Conservation (phyloP, 2,888 invertebrate genomes). For the Erebia ligea region DNA sequence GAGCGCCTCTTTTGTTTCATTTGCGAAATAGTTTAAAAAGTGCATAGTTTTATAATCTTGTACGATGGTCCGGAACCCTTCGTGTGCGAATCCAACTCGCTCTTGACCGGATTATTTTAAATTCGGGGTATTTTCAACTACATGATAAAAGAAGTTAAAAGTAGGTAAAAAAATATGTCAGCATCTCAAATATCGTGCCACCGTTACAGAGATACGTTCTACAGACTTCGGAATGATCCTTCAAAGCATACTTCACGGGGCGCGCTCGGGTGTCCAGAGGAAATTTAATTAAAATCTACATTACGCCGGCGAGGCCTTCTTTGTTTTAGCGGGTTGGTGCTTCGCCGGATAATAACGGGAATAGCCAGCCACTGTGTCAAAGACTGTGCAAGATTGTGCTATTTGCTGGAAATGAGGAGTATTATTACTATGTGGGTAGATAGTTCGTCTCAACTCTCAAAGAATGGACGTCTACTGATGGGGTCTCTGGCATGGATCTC, state of each 20-base stretch:
- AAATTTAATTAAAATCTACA: constrained; percentile 51
- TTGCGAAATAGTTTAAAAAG: no score
- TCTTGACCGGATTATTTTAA: no score
- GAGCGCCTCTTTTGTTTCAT: no score
- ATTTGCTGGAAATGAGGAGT: neutral
- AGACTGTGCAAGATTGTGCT: constrained; percentile 21
- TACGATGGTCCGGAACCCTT: no score
- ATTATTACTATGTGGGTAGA: neutral
- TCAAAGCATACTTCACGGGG: constrained; percentile 43
- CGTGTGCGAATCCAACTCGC: no score
- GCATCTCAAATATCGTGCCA: neutral
- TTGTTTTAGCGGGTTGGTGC: constrained; percentile 36
- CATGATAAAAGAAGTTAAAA: neutral
- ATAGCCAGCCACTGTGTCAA: constrained; percentile 37
- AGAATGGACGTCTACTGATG: no score
- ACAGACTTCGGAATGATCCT: constrained; percentile 38
- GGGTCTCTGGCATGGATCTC: no score
- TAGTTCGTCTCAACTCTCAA: neutral
- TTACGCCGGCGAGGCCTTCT: constrained; percentile 43
- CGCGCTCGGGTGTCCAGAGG: constrained; percentile 46
- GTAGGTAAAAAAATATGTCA: neutral
- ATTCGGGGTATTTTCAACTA: no score
- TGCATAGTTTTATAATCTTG: no score
- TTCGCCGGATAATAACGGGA: constrained; percentile 33
- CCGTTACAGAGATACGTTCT: constrained; percentile 22